Conservation (phyloP, 2,113 vertebrate species). For the Rhinoderma darwinii region DNA sequence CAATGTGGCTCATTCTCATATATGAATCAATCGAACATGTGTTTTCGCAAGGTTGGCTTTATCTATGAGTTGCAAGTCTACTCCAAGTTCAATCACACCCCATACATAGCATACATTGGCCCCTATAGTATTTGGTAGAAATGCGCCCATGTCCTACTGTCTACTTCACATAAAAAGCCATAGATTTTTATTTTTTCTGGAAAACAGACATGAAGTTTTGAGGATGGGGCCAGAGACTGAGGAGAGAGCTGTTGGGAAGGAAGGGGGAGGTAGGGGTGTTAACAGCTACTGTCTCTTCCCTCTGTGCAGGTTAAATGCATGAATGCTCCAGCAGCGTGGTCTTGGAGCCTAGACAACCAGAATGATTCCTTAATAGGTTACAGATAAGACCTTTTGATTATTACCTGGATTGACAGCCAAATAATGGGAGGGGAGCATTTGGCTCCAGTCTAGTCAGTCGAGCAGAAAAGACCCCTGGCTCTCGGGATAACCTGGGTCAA, state of each 20-base stretch:
- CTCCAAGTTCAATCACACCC: not conserved
- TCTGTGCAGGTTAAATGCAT: conserved; percentile 65
- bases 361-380: conserved; percentile 65
- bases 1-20: too few relatives aligned
- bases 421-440: conserved; percentile 74
- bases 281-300: conserved; percentile 60
- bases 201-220: not conserved
- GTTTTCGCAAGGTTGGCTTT: not conserved
- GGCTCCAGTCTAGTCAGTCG: conserved; percentile 75
- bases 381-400: conserved; percentile 77
- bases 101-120: not conserved
- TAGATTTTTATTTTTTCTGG: conserved; percentile 12
- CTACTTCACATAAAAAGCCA: not conserved
- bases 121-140: not conserved
- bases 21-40: too few relatives aligned
- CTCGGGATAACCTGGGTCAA: conserved; percentile 82
- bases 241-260: conserved; percentile 25
- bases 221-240: conserved; percentile 28
- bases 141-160: too few relatives aligned
- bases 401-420: conserved; percentile 82
- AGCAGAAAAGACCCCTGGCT: conserved; percentile 76
- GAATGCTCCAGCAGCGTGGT: conserved; percentile 66
- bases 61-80: not conserved
- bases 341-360: conserved; percentile 66
- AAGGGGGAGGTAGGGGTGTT: conserved; percentile 46